These are phyloP conservation scores for Sturnira hondurensis DNA, from an alignment of 2,113 vertebrate genomes.

Conservation along the genomic window DNA sequence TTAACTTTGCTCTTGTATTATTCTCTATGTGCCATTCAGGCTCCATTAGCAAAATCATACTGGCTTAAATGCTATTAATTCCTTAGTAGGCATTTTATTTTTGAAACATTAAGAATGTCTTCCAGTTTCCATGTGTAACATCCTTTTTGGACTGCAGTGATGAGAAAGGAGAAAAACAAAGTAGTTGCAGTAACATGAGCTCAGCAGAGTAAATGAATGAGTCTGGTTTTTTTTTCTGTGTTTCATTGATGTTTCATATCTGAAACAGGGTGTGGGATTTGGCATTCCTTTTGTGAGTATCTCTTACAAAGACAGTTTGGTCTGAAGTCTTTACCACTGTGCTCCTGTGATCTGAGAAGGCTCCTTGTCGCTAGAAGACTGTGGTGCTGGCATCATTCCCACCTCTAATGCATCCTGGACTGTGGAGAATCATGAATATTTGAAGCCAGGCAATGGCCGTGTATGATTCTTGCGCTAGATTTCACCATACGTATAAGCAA, in stretches of 20 bases:
- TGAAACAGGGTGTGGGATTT: constrained; percentile 52
- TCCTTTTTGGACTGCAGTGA: background rate
- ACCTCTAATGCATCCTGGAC: constrained; percentile 82
- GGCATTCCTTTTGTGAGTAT: constrained; percentile 72
- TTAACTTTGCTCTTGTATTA: constrained; percentile 37
- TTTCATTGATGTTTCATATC: constrained; percentile 45
- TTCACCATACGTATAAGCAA: constrained; percentile 73
- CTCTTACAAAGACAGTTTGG: constrained; percentile 72
- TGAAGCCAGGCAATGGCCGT: constrained; percentile 74
- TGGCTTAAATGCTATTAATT: constrained; percentile 64
- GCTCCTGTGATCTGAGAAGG: constrained; percentile 77
- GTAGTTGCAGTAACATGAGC: constrained; percentile 46
- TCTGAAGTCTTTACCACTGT: constrained; percentile 79
- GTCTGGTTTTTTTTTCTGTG: constrained; percentile 22
- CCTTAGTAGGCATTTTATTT: constrained; percentile 40
- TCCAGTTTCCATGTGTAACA: background rate
- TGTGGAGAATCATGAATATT: constrained; percentile 80
- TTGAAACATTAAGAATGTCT: constrained; percentile 29
- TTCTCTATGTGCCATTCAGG: constrained; percentile 30
- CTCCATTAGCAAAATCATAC: constrained; percentile 47
- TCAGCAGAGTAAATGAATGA: constrained; percentile 30
- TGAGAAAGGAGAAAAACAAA: constrained; percentile 53
- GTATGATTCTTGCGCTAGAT: constrained; percentile 64
- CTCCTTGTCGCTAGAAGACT: constrained; percentile 76
- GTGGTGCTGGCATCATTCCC: constrained; percentile 77